Percentiles rank a stretch among this genome's conserved stretches.
Conservation (phyloP, 2,113 vertebrate species). For the Tachycineta bicolor region DNA sequence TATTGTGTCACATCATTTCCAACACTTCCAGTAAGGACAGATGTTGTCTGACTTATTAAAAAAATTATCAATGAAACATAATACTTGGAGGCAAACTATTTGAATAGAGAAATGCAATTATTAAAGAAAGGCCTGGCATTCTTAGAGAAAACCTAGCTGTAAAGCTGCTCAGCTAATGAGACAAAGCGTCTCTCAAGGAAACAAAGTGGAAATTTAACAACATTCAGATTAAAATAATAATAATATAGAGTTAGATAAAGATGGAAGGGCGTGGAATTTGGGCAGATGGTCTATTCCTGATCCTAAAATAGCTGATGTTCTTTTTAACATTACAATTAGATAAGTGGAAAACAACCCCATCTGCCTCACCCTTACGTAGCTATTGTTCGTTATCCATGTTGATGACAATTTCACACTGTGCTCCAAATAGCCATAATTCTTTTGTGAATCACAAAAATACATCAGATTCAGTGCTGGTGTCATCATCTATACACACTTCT, state of each 20-base stretch:
- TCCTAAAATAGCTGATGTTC: slow-evolving; percentile 60
- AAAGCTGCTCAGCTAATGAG: background rate
- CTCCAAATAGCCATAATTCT: background rate
- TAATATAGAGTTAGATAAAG: background rate
- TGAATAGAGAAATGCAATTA: background rate
- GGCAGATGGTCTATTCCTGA: slow-evolving; percentile 62
- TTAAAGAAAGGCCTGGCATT: background rate
- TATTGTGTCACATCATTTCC: background rate
- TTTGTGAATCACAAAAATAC: background rate
- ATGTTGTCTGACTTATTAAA: background rate
- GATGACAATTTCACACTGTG: slow-evolving; percentile 21
- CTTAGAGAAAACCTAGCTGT: background rate
- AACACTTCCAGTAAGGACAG: background rate
- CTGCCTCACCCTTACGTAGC: slow-evolving; percentile 36
- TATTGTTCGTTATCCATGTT: background rate
- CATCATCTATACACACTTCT: background rate
- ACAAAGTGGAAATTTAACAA: background rate
- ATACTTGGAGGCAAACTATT: background rate
- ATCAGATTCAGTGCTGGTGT: background rate
- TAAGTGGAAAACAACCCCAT: slow-evolving; percentile 61
- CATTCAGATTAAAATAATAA: slow-evolving; percentile 18
- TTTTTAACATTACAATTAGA: slow-evolving; percentile 50
- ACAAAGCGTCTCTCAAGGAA: background rate
- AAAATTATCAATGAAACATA: background rate
- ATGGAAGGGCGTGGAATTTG: slow-evolving; percentile 9